Conservation (phyloP, 2,113 vertebrate genomes). For the Tachysurus vachellii region DNA sequence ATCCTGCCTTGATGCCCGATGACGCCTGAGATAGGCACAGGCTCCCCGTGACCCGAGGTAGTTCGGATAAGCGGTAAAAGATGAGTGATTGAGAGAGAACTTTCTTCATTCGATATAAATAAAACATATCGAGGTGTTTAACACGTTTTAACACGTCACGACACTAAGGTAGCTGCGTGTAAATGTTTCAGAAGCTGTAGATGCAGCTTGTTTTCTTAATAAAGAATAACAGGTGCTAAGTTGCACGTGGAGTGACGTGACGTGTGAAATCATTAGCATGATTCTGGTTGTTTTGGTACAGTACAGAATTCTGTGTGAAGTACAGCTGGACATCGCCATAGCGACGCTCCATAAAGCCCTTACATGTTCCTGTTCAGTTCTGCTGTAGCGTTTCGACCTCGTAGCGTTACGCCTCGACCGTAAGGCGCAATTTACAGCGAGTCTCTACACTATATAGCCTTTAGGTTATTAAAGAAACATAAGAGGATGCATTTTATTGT, state of each 20-base stretch:
- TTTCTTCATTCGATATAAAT: neutral
- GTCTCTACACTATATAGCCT: neutral
- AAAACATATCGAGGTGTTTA: neutral
- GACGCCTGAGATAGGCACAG: too few relatives aligned
- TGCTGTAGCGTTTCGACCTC: too few relatives aligned
- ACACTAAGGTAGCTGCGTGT: neutral
- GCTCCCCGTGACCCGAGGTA: too few relatives aligned
- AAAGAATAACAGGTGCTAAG: neutral
- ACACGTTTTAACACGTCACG: neutral
- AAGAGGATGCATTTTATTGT: neutral
- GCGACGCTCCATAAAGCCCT: neutral
- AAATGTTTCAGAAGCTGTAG: neutral
- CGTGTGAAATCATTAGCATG: neutral
- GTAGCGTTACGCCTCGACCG: too few relatives aligned
- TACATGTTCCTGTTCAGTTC: neutral
- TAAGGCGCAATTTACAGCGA: neutral
- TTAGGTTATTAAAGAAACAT: neutral
- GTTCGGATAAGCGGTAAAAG: too few relatives aligned
- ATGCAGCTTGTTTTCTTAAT: neutral
- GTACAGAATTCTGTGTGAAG: neutral
- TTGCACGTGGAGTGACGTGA: neutral
- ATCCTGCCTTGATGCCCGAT: too few relatives aligned
- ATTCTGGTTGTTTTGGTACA: neutral
- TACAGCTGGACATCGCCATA: neutral
- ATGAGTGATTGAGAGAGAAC: too few relatives aligned